These are phyloP conservation scores for Pelmatolapia mariae DNA, from an alignment of 2,113 vertebrate species.

Conservation along the genomic window DNA sequence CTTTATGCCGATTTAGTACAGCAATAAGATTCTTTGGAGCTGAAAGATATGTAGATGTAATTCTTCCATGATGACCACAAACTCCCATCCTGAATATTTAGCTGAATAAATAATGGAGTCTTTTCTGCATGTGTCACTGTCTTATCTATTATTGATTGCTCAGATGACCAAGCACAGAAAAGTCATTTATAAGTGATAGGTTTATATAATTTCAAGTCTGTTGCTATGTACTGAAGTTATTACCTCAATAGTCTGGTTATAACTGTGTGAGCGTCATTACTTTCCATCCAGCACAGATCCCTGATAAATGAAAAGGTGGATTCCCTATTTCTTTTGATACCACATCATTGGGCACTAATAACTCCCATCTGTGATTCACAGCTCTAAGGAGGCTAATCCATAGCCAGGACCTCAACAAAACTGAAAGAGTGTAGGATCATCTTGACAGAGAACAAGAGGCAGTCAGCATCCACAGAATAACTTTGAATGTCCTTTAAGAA, in stretches of 20 bases:
- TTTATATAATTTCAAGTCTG: neutral
- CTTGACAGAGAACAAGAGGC: neutral
- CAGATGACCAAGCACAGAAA: neutral
- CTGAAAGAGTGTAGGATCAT: neutral
- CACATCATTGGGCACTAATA: neutral
- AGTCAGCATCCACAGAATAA: neutral
- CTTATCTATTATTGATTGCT: neutral
- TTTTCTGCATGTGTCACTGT: neutral
- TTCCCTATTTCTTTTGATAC: neutral
- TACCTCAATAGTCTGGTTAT: too few relatives aligned
- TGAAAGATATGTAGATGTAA: neutral
- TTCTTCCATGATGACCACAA: neutral
- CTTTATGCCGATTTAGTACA: neutral
- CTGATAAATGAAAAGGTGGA: neutral
- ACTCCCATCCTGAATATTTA: neutral
- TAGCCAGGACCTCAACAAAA: neutral
- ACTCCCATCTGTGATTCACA: neutral
- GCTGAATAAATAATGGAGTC: neutral
- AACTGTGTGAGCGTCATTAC: accelerated
- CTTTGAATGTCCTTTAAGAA: neutral
- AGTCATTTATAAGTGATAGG: neutral
- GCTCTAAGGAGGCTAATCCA: too few relatives aligned
- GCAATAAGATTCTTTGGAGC: neutral
- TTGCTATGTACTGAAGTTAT: neutral
- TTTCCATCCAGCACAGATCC: neutral